Conservation (phyloP, 2,113 vertebrate species). For the Casuarius casuarius region DNA sequence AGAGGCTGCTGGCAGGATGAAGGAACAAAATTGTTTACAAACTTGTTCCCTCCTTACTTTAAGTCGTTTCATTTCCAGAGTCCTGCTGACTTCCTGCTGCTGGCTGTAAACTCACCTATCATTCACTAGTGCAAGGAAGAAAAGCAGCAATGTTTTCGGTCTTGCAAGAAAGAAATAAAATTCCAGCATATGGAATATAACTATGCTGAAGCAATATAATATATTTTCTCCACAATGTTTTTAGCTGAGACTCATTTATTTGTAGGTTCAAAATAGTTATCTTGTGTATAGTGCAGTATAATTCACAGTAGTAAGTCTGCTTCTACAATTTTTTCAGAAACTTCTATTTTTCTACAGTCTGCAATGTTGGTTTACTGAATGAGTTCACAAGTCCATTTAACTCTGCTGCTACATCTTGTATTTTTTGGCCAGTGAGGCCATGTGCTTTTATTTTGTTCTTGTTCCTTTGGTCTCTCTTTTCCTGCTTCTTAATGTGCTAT, state of each 20-base stretch:
- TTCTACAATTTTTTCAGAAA: background rate
- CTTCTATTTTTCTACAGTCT: background rate
- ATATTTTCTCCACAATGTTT: background rate
- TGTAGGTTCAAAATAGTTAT: background rate
- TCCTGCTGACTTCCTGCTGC: background rate
- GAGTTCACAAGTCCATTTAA: background rate
- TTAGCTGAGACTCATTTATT: background rate
- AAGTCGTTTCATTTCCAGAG: constrained; percentile 6
- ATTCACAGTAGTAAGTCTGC: background rate
- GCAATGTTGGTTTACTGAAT: background rate
- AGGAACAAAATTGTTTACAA: background rate
- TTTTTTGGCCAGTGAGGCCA: background rate
- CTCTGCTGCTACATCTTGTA: background rate
- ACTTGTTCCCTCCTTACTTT: background rate
- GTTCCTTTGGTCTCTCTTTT: background rate
- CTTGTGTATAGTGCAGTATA: background rate
- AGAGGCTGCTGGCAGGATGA: background rate
- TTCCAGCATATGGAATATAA: background rate
- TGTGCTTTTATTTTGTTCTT: background rate
- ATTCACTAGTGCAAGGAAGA: background rate
- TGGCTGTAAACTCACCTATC: background rate
- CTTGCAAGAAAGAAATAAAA: background rate
- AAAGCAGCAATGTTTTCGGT: background rate
- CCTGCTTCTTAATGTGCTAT: background rate
- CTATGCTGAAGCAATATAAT: background rate